Evolutionary conservation across 2,888 invertebrate genomes (phyloP).

Genomic region (Bellardia bayeri): DNA sequence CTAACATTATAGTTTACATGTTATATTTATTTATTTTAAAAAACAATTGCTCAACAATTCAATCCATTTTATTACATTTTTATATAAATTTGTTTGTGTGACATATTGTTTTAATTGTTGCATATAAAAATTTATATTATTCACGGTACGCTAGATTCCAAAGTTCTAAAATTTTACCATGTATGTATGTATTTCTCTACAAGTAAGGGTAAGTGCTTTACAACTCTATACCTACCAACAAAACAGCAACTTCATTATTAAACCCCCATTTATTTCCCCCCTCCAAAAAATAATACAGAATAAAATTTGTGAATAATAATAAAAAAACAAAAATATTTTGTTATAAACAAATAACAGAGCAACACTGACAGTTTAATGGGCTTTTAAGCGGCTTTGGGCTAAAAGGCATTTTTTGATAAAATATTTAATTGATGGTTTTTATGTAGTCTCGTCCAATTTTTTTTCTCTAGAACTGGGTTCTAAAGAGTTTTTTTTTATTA

Average conservation of each 20-base stretch:
- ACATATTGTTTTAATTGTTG: conserved; percentile 68
- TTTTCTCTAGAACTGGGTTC: neutral
- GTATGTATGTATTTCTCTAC: neutral
- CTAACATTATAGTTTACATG: conserved; percentile 12
- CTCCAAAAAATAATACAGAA: too few relatives aligned
- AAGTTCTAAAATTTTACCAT: conserved; percentile 58
- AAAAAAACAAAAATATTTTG: conserved; percentile 24
- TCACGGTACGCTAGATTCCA: conserved; percentile 14
- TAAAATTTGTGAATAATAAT: neutral
- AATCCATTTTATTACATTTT: conserved; percentile 35
- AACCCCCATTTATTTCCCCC: conserved; percentile 7
- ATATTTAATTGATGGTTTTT: conserved; percentile 73
- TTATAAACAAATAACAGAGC: conserved; percentile 69
- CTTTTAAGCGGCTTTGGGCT: conserved; percentile 73
- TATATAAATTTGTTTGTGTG: conserved; percentile 25
- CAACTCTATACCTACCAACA: conserved; percentile 27
- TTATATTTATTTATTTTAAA: neutral
- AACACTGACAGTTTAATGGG: conserved; percentile 73
- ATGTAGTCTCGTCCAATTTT: conserved; percentile 49
- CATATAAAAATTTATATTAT: conserved; percentile 62
- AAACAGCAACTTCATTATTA: conserved; percentile 38
- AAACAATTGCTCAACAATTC: conserved; percentile 23
- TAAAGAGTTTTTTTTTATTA: conserved; percentile 35
- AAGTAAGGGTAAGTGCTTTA: conserved; percentile 53
- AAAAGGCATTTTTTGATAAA: conserved; percentile 72